Conservation (phyloP, 2,113 vertebrate species). For the Crotalus tigris region DNA sequence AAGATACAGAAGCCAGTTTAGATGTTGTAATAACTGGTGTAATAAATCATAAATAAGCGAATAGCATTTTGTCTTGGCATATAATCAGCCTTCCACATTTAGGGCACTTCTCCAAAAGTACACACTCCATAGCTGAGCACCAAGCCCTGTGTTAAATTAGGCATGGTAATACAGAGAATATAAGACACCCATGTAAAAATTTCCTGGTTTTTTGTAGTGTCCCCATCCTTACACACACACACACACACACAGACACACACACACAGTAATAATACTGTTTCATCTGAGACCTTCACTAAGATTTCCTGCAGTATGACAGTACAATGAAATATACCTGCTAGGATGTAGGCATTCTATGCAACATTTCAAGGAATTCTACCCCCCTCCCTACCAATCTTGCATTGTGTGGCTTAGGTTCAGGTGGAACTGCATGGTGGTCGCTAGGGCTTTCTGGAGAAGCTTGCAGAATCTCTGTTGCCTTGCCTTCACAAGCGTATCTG, state of each 20-base stretch:
- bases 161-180: not conserved
- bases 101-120: not conserved
- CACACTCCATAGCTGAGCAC: not conserved
- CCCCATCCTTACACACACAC: no score
- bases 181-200: not conserved
- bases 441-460: not conserved
- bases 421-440: not conserved
- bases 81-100: not conserved
- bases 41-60: not conserved
- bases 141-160: not conserved
- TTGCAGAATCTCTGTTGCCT: not conserved
- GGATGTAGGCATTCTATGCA: not conserved
- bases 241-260: no score
- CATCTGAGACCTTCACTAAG: not conserved
- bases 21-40: not conserved
- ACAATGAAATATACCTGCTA: not conserved
- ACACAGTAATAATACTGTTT: no score
- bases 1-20: not conserved
- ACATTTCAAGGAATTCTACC: not conserved
- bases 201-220: not conserved
- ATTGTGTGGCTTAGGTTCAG: not conserved
- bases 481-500: not conserved
- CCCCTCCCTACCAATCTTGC: not conserved
- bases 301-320: not conserved
- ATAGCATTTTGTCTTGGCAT: not conserved